These are phyloP conservation scores for Schizopygopsis malacanthus DNA, from an alignment of 2,797 vertebrate genomes.

Conservation along the genomic window DNA sequence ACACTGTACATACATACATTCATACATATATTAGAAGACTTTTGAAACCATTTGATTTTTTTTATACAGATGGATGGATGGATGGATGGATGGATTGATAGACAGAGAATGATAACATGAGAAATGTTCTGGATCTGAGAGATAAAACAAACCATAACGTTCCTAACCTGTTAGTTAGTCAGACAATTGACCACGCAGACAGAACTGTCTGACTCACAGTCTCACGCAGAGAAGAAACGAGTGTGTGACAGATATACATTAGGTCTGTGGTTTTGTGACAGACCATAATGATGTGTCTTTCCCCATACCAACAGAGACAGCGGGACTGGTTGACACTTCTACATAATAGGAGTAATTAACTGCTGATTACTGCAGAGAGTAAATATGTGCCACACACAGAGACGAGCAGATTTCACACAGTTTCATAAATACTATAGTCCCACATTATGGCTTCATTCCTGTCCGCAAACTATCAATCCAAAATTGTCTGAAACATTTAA, in stretches of 20 bases:
- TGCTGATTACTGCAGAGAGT: constrained; percentile 10
- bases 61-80: background rate
- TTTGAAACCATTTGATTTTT: too few relatives aligned
- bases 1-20: background rate
- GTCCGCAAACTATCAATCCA: background rate
- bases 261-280: constrained; percentile 15
- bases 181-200: background rate
- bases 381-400: constrained; percentile 33
- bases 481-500: background rate
- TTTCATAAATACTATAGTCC: background rate
- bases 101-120: background rate
- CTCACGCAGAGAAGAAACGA: background rate
- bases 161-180: constrained; percentile 1
- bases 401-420: constrained; percentile 23
- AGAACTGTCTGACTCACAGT: background rate
- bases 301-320: constrained; percentile 19
- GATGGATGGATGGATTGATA: background rate
- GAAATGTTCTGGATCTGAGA: background rate
- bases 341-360: constrained; percentile 41
- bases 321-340: constrained; percentile 17
- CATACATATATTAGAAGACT: background rate
- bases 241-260: background rate
- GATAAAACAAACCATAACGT: background rate
- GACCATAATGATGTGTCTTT: constrained; percentile 12
- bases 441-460: background rate